Evolutionary conservation across 2,797 vertebrate genomes (phyloP), one percentile per base, ranked within the genome.

Genomic region (Melanitta fusca): DNA sequence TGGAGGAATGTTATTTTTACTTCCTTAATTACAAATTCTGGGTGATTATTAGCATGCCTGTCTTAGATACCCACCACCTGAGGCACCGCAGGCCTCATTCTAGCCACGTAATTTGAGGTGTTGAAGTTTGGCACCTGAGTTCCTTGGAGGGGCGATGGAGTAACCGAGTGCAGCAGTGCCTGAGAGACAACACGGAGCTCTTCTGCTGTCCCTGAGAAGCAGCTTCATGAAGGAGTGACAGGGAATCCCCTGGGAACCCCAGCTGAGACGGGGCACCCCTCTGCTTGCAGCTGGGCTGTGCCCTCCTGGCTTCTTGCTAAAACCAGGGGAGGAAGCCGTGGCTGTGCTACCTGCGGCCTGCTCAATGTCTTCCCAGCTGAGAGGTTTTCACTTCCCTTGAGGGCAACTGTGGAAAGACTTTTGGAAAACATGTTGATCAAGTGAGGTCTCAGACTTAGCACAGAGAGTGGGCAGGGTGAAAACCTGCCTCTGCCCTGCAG

Each of bases 1-100:
- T 80, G 28, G 8, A 85, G 36, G 49, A 92, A 78, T 89, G 53
- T 91, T 91, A 71, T 69, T 91, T 94, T 92, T 74, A 78, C 49
- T 47, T 60, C 10, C 39, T 89, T 85, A 27, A 68, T 80, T 93
- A 80, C 65, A 91, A 93, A 65, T 85, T 91, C 79, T 83, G n/a
- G 11, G 39, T 82, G 61, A 89, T 71, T 80, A 92, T 91, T 64
- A 89, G 78, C 68, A 43, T 10, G 20, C n/a, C 57, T 90, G 51
- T 30, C 41, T 86, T 75, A 79, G 38, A 85, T 57, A 30, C 22
- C 56, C 36, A 73, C 78, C 39, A 73, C 78, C 28, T 41, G 24
- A 93, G 34, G 60, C 83, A 79, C 11, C 25, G 8, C 32, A 69
- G 54, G 22, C 70, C 83, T 64, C 56, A 60, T 60, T 32, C 34